A percentile compares a stretch with the other conserved stretches of the same genome.
These are phyloP conservation scores for Pachycephala philippinensis DNA, from an alignment of 2,113 vertebrate genomes.

Conservation along the genomic window DNA sequence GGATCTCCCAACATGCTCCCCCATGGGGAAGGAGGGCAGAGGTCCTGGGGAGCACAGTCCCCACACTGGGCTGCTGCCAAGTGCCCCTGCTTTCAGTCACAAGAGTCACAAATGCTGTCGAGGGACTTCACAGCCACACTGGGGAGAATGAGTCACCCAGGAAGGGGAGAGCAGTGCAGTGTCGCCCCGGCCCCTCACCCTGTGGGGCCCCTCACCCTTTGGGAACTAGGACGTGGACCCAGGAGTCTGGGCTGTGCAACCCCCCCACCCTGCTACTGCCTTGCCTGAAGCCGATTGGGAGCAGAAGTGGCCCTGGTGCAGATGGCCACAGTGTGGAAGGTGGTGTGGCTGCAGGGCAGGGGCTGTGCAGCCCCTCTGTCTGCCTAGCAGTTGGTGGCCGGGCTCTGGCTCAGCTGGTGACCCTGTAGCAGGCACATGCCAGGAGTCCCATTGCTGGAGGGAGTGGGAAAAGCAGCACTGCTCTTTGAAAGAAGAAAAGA, in stretches of 20 bases:
- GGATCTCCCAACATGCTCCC: background rate
- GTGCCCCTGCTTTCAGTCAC: background rate
- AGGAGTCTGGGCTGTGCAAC: rapidly evolving
- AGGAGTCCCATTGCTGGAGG: background rate
- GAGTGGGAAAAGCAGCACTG: background rate
- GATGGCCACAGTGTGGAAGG: rapidly evolving
- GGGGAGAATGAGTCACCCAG: slow-evolving; percentile 51
- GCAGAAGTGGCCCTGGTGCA: background rate
- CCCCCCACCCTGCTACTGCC: background rate
- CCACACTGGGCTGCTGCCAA: background rate
- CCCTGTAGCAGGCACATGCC: background rate
- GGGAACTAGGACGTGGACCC: background rate
- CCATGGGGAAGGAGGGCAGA: background rate
- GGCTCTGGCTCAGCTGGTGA: background rate
- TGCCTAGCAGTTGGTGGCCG: rapidly evolving
- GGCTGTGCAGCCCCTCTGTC: background rate
- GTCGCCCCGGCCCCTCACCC: background rate
- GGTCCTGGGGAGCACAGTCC: background rate
- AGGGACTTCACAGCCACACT: slow-evolving; percentile 35
- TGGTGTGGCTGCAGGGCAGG: background rate
- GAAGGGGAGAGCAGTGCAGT: background rate
- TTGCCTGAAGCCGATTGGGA: background rate
- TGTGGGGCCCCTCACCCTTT: background rate
- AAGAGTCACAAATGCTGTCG: slow-evolving; percentile 1
- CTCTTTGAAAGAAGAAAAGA: background rate